Percentiles rank a stretch among this genome's conserved stretches.
phyloP scores from a whole-genome alignment of 2,888 invertebrate genomes.

The Plebejus anna region DNA sequence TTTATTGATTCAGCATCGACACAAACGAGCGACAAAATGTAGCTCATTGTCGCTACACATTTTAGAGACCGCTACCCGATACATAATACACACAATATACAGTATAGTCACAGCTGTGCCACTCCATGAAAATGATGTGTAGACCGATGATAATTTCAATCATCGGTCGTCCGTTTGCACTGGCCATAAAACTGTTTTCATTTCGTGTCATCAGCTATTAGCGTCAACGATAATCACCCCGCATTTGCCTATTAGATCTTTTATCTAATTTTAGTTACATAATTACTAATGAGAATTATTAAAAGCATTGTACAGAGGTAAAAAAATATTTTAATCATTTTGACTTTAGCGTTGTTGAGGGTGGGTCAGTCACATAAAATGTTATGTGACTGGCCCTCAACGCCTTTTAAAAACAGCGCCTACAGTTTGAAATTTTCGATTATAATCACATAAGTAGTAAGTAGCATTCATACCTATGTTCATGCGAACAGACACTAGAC shows the following conservation, averaged over 20 bases:
- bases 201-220: slow-evolving; percentile 11
- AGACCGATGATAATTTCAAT: not conserved
- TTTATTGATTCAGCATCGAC: not conserved
- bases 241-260: not conserved
- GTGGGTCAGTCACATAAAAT: too few species aligned
- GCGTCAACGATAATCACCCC: slow-evolving; percentile 1
- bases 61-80: not conserved
- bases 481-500: too few species aligned
- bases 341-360: too few species aligned
- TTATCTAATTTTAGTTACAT: not conserved
- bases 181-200: slow-evolving; percentile 2
- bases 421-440: too few species aligned
- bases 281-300: too few species aligned
- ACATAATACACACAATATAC: not conserved
- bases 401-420: too few species aligned
- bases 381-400: too few species aligned
- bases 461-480: too few species aligned
- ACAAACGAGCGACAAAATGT: not conserved
- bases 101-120: not conserved
- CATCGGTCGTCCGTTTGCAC: not conserved
- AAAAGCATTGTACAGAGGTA: too few species aligned
- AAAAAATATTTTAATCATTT: too few species aligned
- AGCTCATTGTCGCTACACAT: not conserved
- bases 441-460: too few species aligned
- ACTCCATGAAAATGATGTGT: not conserved